Percentiles rank a stretch among this genome's conserved stretches.
Conservation (phyloP, 2,888 invertebrate species). For the Volucella zonaria region DNA sequence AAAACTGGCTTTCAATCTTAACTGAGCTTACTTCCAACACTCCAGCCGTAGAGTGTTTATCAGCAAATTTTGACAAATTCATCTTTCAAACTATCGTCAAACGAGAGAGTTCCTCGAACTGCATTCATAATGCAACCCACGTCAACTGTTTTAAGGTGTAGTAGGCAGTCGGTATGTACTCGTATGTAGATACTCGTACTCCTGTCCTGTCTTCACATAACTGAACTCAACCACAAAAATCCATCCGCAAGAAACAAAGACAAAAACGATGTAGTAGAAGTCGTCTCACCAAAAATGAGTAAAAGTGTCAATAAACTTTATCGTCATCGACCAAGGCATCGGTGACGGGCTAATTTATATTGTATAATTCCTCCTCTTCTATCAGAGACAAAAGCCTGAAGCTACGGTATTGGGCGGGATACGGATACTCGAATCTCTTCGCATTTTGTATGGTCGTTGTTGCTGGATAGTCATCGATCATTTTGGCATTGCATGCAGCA, state of each 20-base stretch:
- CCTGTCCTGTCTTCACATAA: neutral
- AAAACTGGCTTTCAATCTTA: too few relatives aligned
- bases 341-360: conserved; percentile 70
- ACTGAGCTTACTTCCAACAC: neutral
- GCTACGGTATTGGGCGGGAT: too few relatives aligned
- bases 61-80: conserved; percentile 5
- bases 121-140: conserved; percentile 60
- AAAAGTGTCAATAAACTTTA: conserved; percentile 69
- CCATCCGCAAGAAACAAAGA: too few relatives aligned
- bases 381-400: conserved; percentile 27
- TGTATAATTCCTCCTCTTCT: conserved; percentile 39
- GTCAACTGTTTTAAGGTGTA: conserved; percentile 28
- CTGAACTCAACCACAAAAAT: conserved; percentile 1
- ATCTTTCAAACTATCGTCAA: neutral
- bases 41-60: neutral
- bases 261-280: neutral
- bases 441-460: conserved; percentile 8
- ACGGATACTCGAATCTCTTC: conserved; percentile 1
- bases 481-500: conserved; percentile 48
- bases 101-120: conserved; percentile 21
- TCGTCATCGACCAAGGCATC: conserved; percentile 49
- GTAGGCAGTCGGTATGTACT: neutral
- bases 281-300: conserved; percentile 41
- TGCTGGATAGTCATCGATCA: conserved; percentile 55
- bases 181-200: neutral